These are phyloP conservation scores for Ectemnius lituratus DNA, from an alignment of 2,888 invertebrate genomes.

Conservation along the genomic window DNA sequence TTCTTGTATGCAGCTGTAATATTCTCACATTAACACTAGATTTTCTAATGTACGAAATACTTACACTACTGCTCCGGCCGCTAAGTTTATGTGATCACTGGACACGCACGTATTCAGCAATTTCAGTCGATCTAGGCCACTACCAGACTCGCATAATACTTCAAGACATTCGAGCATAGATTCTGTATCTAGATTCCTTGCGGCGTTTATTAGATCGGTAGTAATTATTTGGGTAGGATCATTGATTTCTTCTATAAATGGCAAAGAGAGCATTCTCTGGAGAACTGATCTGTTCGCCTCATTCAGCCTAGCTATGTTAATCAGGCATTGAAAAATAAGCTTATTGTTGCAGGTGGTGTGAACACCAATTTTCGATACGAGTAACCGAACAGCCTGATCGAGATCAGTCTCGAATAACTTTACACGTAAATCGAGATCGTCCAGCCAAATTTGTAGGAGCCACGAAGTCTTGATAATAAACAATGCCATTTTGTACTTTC, in stretches of 20 bases:
- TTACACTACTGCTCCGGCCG: conserved; percentile 66
- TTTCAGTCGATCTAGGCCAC: conserved; percentile 61
- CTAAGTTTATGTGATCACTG: conserved; percentile 60
- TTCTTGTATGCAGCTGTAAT: no score
- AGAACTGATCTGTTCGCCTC: conserved; percentile 63
- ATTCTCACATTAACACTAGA: neutral
- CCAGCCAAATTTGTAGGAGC: conserved; percentile 59
- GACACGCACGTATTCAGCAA: conserved; percentile 63
- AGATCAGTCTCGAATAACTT: conserved; percentile 60
- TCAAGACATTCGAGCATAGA: conserved; percentile 66
- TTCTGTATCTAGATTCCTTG: conserved; percentile 62
- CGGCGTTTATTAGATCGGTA: conserved; percentile 53
- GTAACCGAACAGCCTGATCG: conserved; percentile 32
- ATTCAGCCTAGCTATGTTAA: conserved; percentile 64
- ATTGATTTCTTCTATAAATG: conserved; percentile 51
- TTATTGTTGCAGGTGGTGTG: conserved; percentile 36
- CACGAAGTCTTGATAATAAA: conserved; percentile 58
- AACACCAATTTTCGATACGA: conserved; percentile 48
- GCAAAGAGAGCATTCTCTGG: conserved; percentile 64
- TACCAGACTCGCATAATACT: conserved; percentile 64
- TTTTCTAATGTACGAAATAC: conserved; percentile 37
- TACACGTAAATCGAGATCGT: conserved; percentile 46
- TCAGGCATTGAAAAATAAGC: conserved; percentile 64
- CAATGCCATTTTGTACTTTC: conserved; percentile 56
- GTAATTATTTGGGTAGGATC: conserved; percentile 53